Percentiles rank a stretch among this genome's conserved stretches.
phyloP scores from a whole-genome alignment of 2,797 vertebrate species.

The Pachyuromys duprasi region DNA sequence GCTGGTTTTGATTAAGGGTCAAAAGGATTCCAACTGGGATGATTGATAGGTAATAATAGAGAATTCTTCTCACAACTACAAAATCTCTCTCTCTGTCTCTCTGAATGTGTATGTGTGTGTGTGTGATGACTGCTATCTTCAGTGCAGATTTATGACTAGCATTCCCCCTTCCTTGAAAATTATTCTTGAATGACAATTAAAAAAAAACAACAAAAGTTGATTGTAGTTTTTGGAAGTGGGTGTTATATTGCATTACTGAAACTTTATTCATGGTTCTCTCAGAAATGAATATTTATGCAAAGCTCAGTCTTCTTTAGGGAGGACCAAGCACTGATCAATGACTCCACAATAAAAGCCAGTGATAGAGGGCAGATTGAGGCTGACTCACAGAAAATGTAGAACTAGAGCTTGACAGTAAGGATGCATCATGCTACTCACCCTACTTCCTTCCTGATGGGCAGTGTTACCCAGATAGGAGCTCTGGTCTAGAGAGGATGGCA shows the following conservation, averaged over 20 bases:
- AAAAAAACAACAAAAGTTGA: neutral
- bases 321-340: neutral
- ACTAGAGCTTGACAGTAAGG: neutral
- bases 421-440: neutral
- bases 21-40: conserved; percentile 30
- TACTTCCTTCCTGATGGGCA: neutral
- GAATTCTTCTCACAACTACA: neutral
- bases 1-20: conserved; percentile 43
- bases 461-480: neutral
- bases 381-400: neutral
- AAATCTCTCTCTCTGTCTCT: neutral
- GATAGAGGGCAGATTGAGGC: neutral
- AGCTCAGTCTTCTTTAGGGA: neutral
- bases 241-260: neutral
- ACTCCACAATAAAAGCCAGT: neutral
- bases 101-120: neutral
- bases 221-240: conserved; percentile 50
- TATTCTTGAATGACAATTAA: neutral
- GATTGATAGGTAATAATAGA: conserved; percentile 21
- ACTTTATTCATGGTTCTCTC: conserved; percentile 21
- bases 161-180: conserved; percentile 19
- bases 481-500: neutral
- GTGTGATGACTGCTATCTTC: neutral
- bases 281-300: conserved; percentile 37
- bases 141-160: neutral